These are phyloP conservation scores for Tetrax tetrax DNA, from an alignment of 2,113 vertebrate genomes.

Conservation along the genomic window DNA sequence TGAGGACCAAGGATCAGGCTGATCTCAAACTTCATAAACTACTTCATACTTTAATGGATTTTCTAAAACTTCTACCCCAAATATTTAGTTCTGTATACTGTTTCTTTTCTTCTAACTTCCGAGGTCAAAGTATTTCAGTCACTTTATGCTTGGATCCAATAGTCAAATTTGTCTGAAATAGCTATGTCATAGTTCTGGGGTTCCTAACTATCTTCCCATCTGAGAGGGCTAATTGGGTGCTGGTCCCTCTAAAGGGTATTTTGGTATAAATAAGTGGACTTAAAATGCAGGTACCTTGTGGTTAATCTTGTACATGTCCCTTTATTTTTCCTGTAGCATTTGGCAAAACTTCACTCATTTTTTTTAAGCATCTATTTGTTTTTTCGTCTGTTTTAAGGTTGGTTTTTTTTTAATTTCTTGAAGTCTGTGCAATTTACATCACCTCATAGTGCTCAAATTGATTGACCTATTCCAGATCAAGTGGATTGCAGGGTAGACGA, in stretches of 20 bases:
- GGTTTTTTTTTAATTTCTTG: background rate
- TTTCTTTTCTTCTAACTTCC: background rate
- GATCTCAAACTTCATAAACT: background rate
- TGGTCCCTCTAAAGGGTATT: background rate
- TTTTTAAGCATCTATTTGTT: background rate
- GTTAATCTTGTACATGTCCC: background rate
- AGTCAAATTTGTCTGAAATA: background rate
- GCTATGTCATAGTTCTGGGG: background rate
- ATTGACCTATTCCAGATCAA: background rate
- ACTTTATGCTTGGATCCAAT: background rate
- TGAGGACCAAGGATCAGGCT: background rate
- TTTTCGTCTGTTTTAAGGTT: background rate
- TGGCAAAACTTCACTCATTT: background rate
- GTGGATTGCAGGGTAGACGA: background rate
- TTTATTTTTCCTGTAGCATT: background rate
- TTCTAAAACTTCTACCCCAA: background rate
- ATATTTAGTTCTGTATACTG: background rate
- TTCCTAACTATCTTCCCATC: background rate
- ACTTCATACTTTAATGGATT: background rate
- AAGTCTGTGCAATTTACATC: background rate
- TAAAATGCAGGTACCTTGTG: background rate
- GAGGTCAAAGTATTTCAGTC: background rate
- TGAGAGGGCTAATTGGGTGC: background rate
- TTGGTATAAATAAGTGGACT: background rate
- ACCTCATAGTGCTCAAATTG: background rate